These are phyloP conservation scores for Himalopsyche kuldschensis DNA, from an alignment of 2,888 invertebrate genomes.

Conservation along the genomic window DNA sequence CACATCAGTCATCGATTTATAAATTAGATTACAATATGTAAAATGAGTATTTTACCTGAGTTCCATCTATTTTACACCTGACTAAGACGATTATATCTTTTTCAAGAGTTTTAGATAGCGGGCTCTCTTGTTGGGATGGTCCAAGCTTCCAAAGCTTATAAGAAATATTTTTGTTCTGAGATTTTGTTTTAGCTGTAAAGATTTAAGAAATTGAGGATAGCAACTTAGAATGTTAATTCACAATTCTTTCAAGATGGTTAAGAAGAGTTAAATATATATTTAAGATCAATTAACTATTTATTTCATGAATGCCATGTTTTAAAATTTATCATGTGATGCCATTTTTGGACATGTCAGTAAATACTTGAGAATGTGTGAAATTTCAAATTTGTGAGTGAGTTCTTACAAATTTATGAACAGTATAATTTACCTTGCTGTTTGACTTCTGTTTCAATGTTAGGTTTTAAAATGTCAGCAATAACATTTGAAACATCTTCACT, in stretches of 20 bases:
- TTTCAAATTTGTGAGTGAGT: too few relatives aligned
- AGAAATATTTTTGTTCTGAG: background rate
- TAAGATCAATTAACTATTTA: too few relatives aligned
- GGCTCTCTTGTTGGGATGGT: conserved; percentile 22
- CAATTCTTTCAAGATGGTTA: too few relatives aligned
- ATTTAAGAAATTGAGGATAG: background rate
- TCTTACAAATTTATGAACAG: background rate
- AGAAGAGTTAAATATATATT: too few relatives aligned
- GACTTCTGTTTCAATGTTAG: background rate
- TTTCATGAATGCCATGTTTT: too few relatives aligned
- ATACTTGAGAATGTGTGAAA: too few relatives aligned
- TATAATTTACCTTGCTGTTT: background rate
- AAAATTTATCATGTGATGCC: too few relatives aligned
- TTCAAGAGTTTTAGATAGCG: conserved; percentile 27
- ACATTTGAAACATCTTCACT: conserved; percentile 5
- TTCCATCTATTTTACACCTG: conserved; percentile 29
- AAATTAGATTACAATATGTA: too few relatives aligned
- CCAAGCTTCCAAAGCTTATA: conserved; percentile 36
- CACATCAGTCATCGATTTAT: too few relatives aligned
- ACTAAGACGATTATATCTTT: conserved; percentile 28
- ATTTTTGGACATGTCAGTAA: too few relatives aligned
- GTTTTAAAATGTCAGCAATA: background rate
- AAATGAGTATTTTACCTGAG: conserved; percentile 26
- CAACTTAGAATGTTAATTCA: too few relatives aligned
- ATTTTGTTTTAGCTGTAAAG: background rate